Conservation (phyloP, 2,113 vertebrate genomes). For the Ctenomys sociabilis region DNA sequence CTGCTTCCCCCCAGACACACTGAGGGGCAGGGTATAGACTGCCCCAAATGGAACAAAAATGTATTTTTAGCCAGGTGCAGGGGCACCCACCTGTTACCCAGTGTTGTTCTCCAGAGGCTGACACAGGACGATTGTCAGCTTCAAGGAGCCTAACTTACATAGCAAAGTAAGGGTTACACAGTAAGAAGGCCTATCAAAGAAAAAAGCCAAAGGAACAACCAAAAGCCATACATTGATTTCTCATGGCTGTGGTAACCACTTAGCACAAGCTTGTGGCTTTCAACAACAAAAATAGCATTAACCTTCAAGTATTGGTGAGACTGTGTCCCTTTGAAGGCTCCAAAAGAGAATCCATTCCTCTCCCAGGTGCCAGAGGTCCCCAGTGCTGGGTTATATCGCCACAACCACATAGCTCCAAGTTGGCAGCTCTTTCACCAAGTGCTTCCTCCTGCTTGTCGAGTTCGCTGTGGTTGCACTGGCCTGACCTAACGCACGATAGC, state of each 20-base stretch:
- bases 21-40: neutral
- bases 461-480: neutral
- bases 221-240: neutral
- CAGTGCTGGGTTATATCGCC: neutral
- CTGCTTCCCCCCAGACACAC: neutral
- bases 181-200: neutral
- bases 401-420: neutral
- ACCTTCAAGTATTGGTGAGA: neutral
- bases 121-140: neutral
- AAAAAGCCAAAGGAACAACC: neutral
- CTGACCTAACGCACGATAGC: neutral
- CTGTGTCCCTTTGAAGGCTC: neutral
- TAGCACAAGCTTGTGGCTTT: neutral
- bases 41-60: neutral
- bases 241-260: neutral
- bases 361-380: neutral
- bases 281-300: neutral
- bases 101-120: neutral
- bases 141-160: neutral
- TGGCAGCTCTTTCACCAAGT: neutral
- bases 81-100: neutral
- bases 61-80: neutral
- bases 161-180: neutral
- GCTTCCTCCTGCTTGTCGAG: neutral
- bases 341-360: neutral